Conservation (phyloP, 2,888 invertebrate genomes). For the Pilophorus perplexus region DNA sequence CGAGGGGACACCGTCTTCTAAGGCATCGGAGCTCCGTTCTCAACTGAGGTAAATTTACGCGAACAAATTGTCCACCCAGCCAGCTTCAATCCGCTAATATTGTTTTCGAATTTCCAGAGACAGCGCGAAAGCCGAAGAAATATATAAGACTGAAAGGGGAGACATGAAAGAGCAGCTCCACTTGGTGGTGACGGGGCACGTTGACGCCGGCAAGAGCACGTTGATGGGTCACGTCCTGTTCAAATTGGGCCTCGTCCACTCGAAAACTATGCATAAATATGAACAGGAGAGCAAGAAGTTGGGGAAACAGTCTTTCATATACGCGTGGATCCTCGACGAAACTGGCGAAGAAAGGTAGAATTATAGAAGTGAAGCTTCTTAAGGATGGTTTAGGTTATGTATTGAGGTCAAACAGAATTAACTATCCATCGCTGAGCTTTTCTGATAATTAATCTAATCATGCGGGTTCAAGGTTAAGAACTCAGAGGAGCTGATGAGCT, state of each 20-base stretch:
- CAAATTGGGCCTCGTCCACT: slow-evolving; percentile 80
- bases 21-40: neutral
- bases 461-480: no score
- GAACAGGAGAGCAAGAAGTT: slow-evolving; percentile 95
- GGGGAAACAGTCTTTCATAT: slow-evolving; percentile 97
- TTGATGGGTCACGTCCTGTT: slow-evolving; percentile 94
- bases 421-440: no score
- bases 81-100: neutral
- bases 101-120: slow-evolving; percentile 28
- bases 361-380: neutral
- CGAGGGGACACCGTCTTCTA: slow-evolving; percentile 6
- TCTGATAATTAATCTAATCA: no score
- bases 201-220: slow-evolving; percentile 95
- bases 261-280: slow-evolving; percentile 90
- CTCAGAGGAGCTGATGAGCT: no score
- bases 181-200: slow-evolving; percentile 92
- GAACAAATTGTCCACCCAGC: neutral
- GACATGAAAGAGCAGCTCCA: slow-evolving; percentile 83
- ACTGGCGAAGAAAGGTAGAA: slow-evolving; percentile 89
- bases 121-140: slow-evolving; percentile 57
- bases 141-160: slow-evolving; percentile 72
- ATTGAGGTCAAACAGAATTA: no score
- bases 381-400: no score
- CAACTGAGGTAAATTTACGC: neutral
- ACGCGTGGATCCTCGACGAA: slow-evolving; percentile 98